Conservation (phyloP, 2,797 vertebrate species). For the Neostethus bicornis region DNA sequence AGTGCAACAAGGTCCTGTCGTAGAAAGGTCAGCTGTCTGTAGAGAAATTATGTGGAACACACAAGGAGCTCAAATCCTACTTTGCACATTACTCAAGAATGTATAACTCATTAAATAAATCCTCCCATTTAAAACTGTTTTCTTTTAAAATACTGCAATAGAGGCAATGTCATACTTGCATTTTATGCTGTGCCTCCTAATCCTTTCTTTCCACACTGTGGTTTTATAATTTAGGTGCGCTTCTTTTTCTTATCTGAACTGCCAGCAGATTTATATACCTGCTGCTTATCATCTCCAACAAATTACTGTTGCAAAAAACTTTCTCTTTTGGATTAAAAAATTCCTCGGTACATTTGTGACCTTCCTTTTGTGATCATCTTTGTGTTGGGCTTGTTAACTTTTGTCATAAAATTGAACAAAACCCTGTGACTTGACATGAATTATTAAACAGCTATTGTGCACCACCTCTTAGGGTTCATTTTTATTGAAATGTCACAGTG, state of each 20-base stretch:
- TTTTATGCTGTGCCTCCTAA: background rate
- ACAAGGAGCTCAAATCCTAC: slow-evolving; percentile 44
- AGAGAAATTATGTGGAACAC: slow-evolving; percentile 62
- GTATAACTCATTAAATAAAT: slow-evolving; percentile 16
- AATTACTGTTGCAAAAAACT: background rate
- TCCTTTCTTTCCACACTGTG: background rate
- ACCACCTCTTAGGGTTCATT: background rate
- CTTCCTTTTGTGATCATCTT: background rate
- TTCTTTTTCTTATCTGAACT: slow-evolving; percentile 5
- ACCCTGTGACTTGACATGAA: background rate
- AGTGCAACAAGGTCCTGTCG: slow-evolving; percentile 52
- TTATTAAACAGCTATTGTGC: background rate
- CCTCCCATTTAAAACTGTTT: background rate
- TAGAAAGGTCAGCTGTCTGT: slow-evolving; percentile 65
- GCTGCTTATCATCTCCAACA: no score
- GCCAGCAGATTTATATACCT: no score
- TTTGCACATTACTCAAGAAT: slow-evolving; percentile 49
- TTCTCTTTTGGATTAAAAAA: background rate
- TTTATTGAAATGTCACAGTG: background rate
- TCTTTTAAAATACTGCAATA: background rate
- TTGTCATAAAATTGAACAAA: background rate
- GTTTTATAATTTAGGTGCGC: background rate
- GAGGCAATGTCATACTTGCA: slow-evolving; percentile 5
- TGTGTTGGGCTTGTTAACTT: background rate
- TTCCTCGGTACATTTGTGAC: background rate